Conservation (phyloP, 2,888 invertebrate species). For the Hetaerina titia region DNA sequence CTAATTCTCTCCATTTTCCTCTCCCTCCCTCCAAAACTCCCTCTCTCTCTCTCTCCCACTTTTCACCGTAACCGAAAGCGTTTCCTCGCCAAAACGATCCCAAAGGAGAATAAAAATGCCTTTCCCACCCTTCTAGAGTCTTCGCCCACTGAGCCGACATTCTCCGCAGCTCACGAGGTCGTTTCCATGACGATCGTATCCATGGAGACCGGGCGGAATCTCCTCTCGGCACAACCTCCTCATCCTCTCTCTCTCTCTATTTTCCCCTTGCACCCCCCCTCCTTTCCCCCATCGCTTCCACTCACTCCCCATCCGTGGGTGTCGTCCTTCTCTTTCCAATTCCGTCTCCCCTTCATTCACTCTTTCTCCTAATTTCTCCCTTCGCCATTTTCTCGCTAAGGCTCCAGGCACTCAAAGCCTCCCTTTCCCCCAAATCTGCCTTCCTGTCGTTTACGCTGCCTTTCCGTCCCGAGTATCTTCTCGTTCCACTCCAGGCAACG, state of each 20-base stretch:
- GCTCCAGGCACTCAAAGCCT: background rate
- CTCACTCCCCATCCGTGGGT: background rate
- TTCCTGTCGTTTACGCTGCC: background rate
- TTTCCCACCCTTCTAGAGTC: background rate
- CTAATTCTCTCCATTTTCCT: background rate
- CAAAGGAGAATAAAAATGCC: background rate
- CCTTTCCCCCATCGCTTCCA: background rate
- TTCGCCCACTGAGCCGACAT: background rate
- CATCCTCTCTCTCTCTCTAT: background rate
- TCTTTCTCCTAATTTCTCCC: background rate
- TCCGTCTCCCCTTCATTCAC: background rate
- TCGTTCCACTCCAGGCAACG: too few species aligned
- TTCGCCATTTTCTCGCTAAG: background rate
- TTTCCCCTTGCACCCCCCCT: background rate
- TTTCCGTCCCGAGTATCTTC: background rate
- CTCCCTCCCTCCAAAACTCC: background rate
- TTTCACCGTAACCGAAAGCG: background rate
- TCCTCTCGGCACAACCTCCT: background rate
- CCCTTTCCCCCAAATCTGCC: background rate
- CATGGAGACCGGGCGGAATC: slow-evolving; percentile 25
- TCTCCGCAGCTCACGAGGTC: slow-evolving; percentile 42
- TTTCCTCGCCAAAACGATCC: background rate
- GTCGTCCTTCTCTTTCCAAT: background rate
- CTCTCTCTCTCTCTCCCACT: background rate
- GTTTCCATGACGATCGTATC: slow-evolving; percentile 63